Conservation (phyloP, 2,888 invertebrate species). For the Chydorus sphaericus region DNA sequence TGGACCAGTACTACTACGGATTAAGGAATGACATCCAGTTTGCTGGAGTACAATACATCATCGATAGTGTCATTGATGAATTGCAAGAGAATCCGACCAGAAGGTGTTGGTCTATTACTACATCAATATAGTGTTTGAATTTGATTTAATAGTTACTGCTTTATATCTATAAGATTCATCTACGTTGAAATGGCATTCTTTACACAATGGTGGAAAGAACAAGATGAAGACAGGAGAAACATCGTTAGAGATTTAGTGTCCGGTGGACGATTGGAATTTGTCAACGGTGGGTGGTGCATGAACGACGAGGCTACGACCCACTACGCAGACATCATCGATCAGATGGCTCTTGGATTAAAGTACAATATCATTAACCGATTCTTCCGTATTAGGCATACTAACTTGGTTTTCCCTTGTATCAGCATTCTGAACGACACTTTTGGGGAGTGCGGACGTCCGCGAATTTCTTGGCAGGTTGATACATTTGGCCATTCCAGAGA, state of each 20-base stretch:
- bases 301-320: constrained; percentile 25
- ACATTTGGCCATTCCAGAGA: constrained; percentile 66
- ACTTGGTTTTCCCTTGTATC: constrained; percentile 19
- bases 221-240: constrained; percentile 40
- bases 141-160: too few relatives aligned
- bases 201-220: constrained; percentile 56
- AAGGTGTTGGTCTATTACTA: too few relatives aligned
- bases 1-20: constrained; percentile 86
- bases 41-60: constrained; percentile 47
- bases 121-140: constrained; percentile 29
- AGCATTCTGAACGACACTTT: constrained; percentile 46
- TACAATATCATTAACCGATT: too few relatives aligned
- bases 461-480: constrained; percentile 73
- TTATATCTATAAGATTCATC: too few relatives aligned
- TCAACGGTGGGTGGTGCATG: constrained; percentile 26
- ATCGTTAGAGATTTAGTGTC: constrained; percentile 46
- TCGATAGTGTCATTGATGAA: constrained; percentile 68
- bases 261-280: constrained; percentile 26
- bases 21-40: too few relatives aligned
- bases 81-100: constrained; percentile 46
- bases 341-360: constrained; percentile 25
- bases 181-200: constrained; percentile 38
- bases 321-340: constrained; percentile 24
- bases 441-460: constrained; percentile 56
- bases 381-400: too few relatives aligned